Evolutionary conservation across 1,140 invertebrate genomes (phyloP).

Genomic region (Drosophila subpulchrella): DNA sequence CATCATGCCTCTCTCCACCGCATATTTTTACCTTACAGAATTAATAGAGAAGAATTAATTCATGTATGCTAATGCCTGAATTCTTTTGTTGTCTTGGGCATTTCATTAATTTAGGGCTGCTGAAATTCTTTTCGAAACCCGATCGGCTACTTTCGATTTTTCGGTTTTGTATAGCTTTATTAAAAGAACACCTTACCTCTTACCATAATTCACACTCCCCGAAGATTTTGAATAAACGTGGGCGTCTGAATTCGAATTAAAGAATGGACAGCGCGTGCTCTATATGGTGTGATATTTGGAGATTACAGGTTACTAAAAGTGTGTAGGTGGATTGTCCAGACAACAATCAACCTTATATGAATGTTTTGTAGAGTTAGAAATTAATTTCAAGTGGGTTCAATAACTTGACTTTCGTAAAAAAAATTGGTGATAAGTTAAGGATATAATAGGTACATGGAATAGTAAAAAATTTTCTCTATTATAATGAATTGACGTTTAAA

Average conservation of each 20-base stretch:
- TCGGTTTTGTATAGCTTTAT: conserved; percentile 47
- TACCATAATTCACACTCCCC: conserved; percentile 17
- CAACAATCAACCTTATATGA: neutral
- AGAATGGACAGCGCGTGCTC: conserved; percentile 34
- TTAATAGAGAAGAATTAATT: conserved; percentile 41
- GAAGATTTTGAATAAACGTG: conserved; percentile 25
- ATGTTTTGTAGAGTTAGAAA: neutral
- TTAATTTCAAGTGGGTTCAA: neutral
- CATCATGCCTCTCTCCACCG: conserved; percentile 49
- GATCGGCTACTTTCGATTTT: conserved; percentile 71
- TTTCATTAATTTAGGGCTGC: conserved; percentile 63
- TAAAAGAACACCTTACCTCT: conserved; percentile 20
- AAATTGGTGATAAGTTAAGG: too few relatives aligned
- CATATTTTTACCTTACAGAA: conserved; percentile 1
- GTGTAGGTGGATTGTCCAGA: conserved; percentile 30
- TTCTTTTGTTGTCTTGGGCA: conserved; percentile 39
- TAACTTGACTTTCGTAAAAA: too few relatives aligned
- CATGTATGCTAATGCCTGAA: conserved; percentile 64
- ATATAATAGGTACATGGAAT: too few relatives aligned
- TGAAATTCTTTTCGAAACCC: conserved; percentile 50
- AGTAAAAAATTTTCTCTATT: too few relatives aligned
- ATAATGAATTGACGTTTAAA: too few relatives aligned
- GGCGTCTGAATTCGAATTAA: conserved; percentile 14
- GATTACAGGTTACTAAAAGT: conserved; percentile 28
- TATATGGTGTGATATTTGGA: conserved; percentile 28